Evolutionary conservation across 2,113 vertebrate species (phyloP).

Genomic region (Chloropsis cyanopogon): DNA sequence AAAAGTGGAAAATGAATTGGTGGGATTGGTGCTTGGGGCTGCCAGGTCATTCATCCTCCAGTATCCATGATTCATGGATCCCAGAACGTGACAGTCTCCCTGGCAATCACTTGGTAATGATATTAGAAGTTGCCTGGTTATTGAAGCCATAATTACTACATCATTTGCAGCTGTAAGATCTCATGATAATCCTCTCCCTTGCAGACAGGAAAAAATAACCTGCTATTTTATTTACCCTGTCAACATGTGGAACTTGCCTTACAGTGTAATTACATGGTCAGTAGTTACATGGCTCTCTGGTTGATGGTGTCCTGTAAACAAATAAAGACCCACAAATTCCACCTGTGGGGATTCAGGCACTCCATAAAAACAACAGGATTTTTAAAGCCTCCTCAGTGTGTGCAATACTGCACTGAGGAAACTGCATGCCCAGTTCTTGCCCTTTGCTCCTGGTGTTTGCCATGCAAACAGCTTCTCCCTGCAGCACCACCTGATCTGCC

Average conservation of each 20-base stretch:
- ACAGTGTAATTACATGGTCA: constrained; percentile 66
- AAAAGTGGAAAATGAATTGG: neutral
- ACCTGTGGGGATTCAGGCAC: neutral
- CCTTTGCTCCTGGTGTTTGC: neutral
- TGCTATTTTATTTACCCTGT: constrained; percentile 62
- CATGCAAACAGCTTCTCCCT: neutral
- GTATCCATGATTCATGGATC: neutral
- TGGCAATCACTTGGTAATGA: neutral
- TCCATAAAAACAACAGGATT: neutral
- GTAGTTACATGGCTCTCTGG: constrained; percentile 48
- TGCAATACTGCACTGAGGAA: neutral
- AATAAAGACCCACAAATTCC: constrained; percentile 24
- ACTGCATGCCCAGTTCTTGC: neutral
- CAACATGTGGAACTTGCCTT: constrained; percentile 44
- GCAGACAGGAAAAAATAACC: constrained; percentile 27
- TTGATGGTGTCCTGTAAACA: constrained; percentile 45
- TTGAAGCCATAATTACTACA: constrained; percentile 40
- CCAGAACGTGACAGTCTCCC: neutral
- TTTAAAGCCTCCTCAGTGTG: neutral
- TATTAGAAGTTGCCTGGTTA: constrained; percentile 11
- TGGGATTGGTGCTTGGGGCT: neutral
- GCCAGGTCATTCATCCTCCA: neutral
- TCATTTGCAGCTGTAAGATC: neutral
- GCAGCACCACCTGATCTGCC: neutral
- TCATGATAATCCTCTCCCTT: constrained; percentile 20